Evolutionary conservation across 92 coral and sea anemone species (phyloP).

Genomic region (Paragorgia papillata): DNA sequence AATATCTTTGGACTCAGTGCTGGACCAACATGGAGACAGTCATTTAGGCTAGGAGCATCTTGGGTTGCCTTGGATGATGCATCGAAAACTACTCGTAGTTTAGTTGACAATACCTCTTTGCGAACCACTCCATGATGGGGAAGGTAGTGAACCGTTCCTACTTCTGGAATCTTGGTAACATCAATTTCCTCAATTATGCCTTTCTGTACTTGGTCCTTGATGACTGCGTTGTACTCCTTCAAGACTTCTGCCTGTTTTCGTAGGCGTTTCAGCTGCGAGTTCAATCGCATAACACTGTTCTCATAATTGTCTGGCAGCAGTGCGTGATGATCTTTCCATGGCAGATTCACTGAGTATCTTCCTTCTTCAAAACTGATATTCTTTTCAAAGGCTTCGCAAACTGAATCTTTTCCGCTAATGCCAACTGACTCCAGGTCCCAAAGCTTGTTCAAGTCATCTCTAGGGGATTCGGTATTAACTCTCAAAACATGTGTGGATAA

Average conservation of each 20-base stretch:
- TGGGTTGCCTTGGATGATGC: conserved; percentile 20
- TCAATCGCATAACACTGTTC: conserved; percentile 34
- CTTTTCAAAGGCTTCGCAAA: conserved; percentile 33
- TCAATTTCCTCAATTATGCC: conserved; percentile 24
- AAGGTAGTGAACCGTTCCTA: not conserved
- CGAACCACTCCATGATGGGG: conserved; percentile 4
- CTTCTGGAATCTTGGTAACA: not conserved
- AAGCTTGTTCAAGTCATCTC: no score
- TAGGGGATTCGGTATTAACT: no score
- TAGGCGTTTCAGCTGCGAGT: conserved; percentile 37
- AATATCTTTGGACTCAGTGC: not conserved
- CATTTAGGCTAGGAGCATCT: conserved; percentile 25
- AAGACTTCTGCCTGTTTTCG: conserved; percentile 30
- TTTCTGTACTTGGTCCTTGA: conserved; percentile 19
- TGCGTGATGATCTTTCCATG: conserved; percentile 48
- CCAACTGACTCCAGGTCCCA: no score
- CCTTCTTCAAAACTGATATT: conserved; percentile 23
- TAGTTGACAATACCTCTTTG: not conserved
- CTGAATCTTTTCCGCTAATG: no score
- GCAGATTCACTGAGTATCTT: conserved; percentile 43
- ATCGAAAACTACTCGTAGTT: not conserved
- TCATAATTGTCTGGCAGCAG: conserved; percentile 50
- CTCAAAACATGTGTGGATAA: no score
- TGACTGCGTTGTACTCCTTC: conserved; percentile 26
- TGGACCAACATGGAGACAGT: conserved; percentile 31